A percentile compares a stretch with the other conserved stretches of the same genome.
Evolutionary conservation across 1,140 invertebrate species (phyloP).

Genomic region (Ostrea denselamellosa): DNA sequence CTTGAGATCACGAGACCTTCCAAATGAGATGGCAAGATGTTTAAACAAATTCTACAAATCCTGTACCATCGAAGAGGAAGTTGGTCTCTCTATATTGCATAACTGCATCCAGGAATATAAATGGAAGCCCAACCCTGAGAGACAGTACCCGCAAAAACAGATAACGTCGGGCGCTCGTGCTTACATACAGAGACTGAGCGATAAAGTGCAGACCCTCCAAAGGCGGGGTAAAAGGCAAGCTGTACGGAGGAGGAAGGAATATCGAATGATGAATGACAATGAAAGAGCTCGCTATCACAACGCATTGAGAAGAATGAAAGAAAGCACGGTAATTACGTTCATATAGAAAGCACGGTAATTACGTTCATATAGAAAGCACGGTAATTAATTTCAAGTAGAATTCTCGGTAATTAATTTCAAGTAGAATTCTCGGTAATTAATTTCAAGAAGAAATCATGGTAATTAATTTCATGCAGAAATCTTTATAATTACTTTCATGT

Average conservation of each 20-base stretch:
- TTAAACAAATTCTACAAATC: slow-evolving; percentile 41
- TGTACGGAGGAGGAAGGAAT: slow-evolving; percentile 72
- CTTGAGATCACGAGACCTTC: slow-evolving; percentile 13
- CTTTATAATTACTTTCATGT: too few species aligned
- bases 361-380: not conserved
- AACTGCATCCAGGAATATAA: slow-evolving; percentile 44
- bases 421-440: too few species aligned
- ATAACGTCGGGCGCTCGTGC: not conserved
- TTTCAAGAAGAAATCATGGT: too few species aligned
- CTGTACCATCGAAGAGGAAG: slow-evolving; percentile 11
- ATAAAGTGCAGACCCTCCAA: not conserved
- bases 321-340: slow-evolving; percentile 71
- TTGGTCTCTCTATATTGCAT: slow-evolving; percentile 42
- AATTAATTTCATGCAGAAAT: too few species aligned
- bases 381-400: not conserved
- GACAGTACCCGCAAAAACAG: slow-evolving; percentile 37
- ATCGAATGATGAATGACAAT: slow-evolving; percentile 74
- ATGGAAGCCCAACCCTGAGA: slow-evolving; percentile 24
- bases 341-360: too few species aligned
- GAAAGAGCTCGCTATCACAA: slow-evolving; percentile 74
- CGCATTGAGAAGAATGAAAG: slow-evolving; percentile 76
- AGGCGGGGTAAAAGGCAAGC: slow-evolving; percentile 16
- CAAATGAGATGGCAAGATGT: slow-evolving; percentile 41
- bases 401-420: too few species aligned
- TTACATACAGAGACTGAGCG: not conserved